Evolutionary conservation across 2,113 vertebrate species (phyloP).

Genomic region (Ceyx melanurus): DNA sequence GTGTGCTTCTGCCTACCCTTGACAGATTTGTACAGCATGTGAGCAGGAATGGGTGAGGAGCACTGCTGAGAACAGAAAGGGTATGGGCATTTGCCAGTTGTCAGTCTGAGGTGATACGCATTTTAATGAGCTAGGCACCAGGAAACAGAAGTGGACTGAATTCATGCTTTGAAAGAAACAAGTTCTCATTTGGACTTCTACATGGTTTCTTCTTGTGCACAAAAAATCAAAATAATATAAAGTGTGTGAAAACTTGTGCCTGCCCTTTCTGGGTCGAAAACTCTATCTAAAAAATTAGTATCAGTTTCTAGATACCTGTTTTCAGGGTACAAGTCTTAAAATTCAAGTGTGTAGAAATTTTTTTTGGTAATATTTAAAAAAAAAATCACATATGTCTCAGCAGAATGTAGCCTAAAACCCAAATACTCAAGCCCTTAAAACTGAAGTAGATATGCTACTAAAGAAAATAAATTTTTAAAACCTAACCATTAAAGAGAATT

Average conservation of each 20-base stretch:
- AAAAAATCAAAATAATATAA: neutral
- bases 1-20: constrained; percentile 20
- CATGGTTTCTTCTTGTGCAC: neutral
- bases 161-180: neutral
- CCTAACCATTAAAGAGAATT: neutral
- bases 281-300: neutral
- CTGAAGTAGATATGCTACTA: neutral
- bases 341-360: neutral
- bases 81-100: constrained; percentile 18
- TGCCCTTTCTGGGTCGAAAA: neutral
- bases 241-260: neutral
- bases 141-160: neutral
- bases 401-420: neutral
- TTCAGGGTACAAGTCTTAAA: neutral
- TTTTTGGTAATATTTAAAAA: neutral
- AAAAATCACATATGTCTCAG: neutral
- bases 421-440: neutral
- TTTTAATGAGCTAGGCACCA: neutral
- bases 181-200: neutral
- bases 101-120: neutral
- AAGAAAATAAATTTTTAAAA: neutral
- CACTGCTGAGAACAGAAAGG: neutral
- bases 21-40: neutral
- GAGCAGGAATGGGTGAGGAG: neutral
- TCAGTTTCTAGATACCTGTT: neutral